A percentile compares a stretch with the other conserved stretches of the same genome.
These are phyloP conservation scores for Leptinotarsa rubiginosa DNA, from an alignment of 2,888 invertebrate genomes.

Conservation along the genomic window DNA sequence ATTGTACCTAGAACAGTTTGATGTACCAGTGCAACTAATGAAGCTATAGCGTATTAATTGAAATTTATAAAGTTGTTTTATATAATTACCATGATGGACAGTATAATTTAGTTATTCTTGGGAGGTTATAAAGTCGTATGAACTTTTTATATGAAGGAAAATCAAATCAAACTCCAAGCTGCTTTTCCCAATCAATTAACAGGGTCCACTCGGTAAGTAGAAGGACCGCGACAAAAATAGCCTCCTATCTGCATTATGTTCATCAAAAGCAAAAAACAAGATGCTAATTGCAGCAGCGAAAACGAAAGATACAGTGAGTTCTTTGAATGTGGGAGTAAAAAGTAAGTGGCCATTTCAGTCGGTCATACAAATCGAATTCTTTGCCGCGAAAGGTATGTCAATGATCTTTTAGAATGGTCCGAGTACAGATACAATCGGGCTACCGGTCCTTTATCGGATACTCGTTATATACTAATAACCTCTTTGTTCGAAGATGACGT, in stretches of 20 bases:
- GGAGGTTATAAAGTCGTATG: too few relatives aligned
- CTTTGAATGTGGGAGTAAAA: constrained; percentile 46
- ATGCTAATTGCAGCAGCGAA: constrained; percentile 37
- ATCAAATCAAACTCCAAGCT: background rate
- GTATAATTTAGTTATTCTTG: too few relatives aligned
- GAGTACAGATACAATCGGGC: constrained; percentile 53
- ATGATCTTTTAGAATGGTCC: constrained; percentile 54
- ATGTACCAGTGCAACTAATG: too few relatives aligned
- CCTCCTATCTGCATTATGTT: background rate
- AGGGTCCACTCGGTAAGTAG: background rate
- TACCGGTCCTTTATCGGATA: constrained; percentile 55
- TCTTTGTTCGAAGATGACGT: constrained; percentile 53
- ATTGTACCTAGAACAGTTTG: too few relatives aligned
- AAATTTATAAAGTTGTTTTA: too few relatives aligned
- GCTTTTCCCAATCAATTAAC: background rate
- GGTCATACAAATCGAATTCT: constrained; percentile 28
- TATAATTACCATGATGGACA: too few relatives aligned
- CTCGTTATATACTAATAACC: constrained; percentile 58
- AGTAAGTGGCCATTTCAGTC: constrained; percentile 33
- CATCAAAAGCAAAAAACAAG: constrained; percentile 33
- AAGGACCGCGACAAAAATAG: background rate
- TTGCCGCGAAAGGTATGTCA: constrained; percentile 49
- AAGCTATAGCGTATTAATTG: too few relatives aligned
- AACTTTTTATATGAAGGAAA: too few relatives aligned
- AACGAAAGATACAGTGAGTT: constrained; percentile 37